phyloP scores from a whole-genome alignment of 2,888 invertebrate genomes.

The Lithophane leautieri region DNA sequence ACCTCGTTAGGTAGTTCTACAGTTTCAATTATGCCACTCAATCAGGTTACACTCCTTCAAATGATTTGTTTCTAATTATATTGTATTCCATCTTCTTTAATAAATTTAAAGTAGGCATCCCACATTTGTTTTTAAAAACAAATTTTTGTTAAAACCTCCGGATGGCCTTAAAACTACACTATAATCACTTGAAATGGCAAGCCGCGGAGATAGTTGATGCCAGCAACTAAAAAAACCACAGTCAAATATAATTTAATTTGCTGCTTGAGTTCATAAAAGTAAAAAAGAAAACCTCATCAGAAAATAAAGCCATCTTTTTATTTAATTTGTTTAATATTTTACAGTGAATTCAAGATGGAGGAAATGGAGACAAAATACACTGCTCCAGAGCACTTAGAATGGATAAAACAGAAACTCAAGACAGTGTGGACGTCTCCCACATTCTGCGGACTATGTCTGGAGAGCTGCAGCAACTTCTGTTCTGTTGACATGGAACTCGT shows the following conservation, averaged over 20 bases:
- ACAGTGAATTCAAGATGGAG: slow-evolving; percentile 32
- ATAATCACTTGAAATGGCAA: not conserved
- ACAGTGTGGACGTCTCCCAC: slow-evolving; percentile 66
- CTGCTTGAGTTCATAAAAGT: not conserved
- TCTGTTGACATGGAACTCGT: slow-evolving; percentile 69
- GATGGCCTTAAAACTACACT: not conserved
- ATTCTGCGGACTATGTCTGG: slow-evolving; percentile 75
- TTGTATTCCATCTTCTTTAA: not conserved
- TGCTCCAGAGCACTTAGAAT: slow-evolving; percentile 56
- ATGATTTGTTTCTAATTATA: not conserved
- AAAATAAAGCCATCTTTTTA: not conserved
- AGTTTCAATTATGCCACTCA: not conserved
- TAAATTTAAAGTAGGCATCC: not conserved
- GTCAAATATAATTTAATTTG: not conserved
- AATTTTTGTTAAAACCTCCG: not conserved
- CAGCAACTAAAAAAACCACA: too few species aligned
- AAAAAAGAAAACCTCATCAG: not conserved
- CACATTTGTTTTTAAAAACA: not conserved
- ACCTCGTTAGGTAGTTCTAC: too few species aligned
- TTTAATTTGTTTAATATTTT: not conserved
- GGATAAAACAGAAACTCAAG: slow-evolving; percentile 71
- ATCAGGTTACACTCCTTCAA: not conserved
- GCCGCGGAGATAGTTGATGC: too few species aligned
- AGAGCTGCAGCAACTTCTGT: slow-evolving; percentile 64
- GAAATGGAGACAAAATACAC: not conserved